A percentile compares a stretch with the other conserved stretches of the same genome.
Conservation (phyloP, 2,888 invertebrate species). For the Pachliopta kotzebuea region DNA sequence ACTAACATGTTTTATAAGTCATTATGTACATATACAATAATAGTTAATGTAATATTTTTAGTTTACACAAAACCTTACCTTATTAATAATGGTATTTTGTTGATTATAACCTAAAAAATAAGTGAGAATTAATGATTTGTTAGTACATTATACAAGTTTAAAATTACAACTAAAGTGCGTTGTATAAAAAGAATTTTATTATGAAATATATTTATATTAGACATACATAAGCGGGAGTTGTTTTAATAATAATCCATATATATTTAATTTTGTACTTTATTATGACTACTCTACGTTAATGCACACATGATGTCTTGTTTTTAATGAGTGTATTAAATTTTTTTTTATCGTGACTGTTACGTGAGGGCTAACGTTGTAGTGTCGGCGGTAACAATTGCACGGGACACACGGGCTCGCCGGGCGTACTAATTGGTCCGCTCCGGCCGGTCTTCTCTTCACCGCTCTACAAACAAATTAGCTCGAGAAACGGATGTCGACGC, state of each 20-base stretch:
- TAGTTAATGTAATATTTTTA: too few relatives aligned
- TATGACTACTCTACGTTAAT: not conserved
- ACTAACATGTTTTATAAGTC: too few relatives aligned
- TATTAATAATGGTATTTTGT: too few relatives aligned
- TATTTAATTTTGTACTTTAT: too few relatives aligned
- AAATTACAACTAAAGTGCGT: not conserved
- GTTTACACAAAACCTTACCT: too few relatives aligned
- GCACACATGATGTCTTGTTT: not conserved
- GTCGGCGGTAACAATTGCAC: constrained; percentile 51
- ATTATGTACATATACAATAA: too few relatives aligned
- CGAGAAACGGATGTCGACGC: constrained; percentile 54
- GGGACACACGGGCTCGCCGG: constrained; percentile 47
- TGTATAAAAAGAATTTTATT: not conserved
- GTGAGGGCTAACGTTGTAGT: constrained; percentile 32
- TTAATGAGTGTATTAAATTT: not conserved
- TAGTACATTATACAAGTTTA: not conserved
- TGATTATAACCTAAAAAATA: not conserved
- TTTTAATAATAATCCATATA: too few relatives aligned
- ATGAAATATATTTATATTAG: not conserved
- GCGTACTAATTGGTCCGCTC: constrained; percentile 63
- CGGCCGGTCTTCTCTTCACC: constrained; percentile 48
- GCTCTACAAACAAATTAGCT: constrained; percentile 67
- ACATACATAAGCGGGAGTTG: too few relatives aligned
- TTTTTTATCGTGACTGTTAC: constrained; percentile 7
- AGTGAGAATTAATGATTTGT: not conserved